A percentile compares a stretch with the other conserved stretches of the same genome.
Conservation (phyloP, 2,888 invertebrate genomes). For the Tuta absoluta region DNA sequence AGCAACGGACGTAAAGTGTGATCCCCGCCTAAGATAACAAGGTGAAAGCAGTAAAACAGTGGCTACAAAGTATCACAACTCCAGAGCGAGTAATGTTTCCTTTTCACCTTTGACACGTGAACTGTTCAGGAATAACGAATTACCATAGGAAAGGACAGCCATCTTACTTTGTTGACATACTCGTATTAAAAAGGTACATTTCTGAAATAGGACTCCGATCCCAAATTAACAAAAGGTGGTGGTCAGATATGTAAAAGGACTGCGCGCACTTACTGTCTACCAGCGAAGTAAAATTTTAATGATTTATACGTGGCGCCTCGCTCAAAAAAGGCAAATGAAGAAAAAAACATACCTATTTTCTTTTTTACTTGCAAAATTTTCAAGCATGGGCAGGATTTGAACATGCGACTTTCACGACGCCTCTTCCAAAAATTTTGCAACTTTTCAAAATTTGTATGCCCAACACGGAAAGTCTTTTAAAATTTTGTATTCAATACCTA, state of each 20-base stretch:
- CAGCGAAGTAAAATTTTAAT: neutral
- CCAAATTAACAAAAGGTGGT: conserved; percentile 50
- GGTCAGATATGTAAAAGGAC: conserved; percentile 33
- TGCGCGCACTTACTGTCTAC: neutral
- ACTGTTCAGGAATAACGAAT: conserved; percentile 18
- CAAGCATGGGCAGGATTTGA: too few species aligned
- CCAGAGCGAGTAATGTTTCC: neutral
- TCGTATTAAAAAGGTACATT: conserved; percentile 24
- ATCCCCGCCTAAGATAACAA: neutral
- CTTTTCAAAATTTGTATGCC: too few species aligned
- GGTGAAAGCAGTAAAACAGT: neutral
- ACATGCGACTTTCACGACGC: too few species aligned
- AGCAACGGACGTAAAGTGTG: too few species aligned
- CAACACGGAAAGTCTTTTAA: too few species aligned
- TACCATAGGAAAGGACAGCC: conserved; percentile 22
- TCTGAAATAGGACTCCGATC: conserved; percentile 46
- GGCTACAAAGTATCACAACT: neutral
- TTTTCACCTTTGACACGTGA: neutral
- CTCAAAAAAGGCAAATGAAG: too few species aligned
- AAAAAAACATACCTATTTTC: too few species aligned
- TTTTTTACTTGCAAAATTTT: too few species aligned
- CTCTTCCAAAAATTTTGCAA: too few species aligned
- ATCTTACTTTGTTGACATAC: conserved; percentile 21
- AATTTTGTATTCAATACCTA: too few species aligned
- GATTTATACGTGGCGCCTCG: neutral